Evolutionary conservation across 2,888 invertebrate genomes (phyloP).

Genomic region (Kryphioiulus occultus): DNA sequence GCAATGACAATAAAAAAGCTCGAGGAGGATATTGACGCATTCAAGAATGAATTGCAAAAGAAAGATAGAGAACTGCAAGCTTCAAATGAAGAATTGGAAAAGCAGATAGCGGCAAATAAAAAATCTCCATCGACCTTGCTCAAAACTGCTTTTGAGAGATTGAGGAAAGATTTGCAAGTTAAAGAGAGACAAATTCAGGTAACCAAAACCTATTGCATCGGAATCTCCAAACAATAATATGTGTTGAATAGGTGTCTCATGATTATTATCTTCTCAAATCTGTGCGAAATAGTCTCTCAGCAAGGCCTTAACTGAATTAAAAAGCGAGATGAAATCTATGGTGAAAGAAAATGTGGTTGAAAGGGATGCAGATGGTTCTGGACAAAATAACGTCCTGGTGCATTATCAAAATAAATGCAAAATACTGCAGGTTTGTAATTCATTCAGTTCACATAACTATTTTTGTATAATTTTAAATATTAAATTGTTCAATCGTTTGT

Average conservation of each 20-base stretch:
- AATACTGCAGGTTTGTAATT: background rate
- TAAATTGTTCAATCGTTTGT: background rate
- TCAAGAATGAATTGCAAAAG: background rate
- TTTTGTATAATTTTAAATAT: background rate
- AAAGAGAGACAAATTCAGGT: slow-evolving; percentile 47
- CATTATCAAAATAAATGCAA: slow-evolving; percentile 33
- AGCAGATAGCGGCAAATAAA: background rate
- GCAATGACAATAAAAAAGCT: slow-evolving; percentile 7
- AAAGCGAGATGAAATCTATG: slow-evolving; percentile 37
- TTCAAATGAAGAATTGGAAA: background rate
- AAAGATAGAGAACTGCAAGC: slow-evolving; percentile 25
- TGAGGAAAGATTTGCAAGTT: background rate
- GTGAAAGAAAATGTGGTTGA: background rate
- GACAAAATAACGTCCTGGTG: background rate
- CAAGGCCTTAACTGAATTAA: slow-evolving; percentile 41
- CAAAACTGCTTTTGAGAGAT: slow-evolving; percentile 19
- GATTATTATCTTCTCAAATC: no score
- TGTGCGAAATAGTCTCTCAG: background rate
- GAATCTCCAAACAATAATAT: no score
- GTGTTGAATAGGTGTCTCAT: no score
- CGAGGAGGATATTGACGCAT: slow-evolving; percentile 26
- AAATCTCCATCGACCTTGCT: slow-evolving; percentile 28
- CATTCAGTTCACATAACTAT: background rate
- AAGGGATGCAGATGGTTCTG: background rate
- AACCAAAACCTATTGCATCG: background rate